Base-by-base conservation (phyloP, 1,140 invertebrate species). In the Prorops nasuta region DNA sequence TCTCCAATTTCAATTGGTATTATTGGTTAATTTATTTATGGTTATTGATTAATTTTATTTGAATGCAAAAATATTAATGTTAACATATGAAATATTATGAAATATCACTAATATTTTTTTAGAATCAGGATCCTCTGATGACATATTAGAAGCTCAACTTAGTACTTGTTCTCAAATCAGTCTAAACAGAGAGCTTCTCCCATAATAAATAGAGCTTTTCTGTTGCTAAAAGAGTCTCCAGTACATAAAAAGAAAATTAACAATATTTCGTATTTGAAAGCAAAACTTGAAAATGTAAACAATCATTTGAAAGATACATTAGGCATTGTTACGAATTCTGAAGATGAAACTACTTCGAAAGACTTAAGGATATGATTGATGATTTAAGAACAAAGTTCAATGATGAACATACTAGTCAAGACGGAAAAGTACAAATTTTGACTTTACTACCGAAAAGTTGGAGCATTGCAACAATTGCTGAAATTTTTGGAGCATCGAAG, bases 371-470 rank as follows among this genome's bases (percentile, higher is more conserved):
- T 18, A 17, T 31, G 14, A 24, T 15, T 24, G 8, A 42, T 1
- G 14, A 42, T 4, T 41, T 34, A 24, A 34, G 21, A 41, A 19
- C 3, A 18, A 34, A 49, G 42, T 32, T 41, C 34, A 9, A 36
- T 18, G 24, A 49, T 15, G 39, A 41, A 14, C 2, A 36, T 7
- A 49, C 47, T 1, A 34, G 1, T n/a, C 21, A 28, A 49, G 14
- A 3, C 2, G 38, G 36, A 36, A 49, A 49, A 36, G 24, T 49
- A 35, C 47, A 49, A 49, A 49, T 49, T 20, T 35, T 42, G n/a
- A 49, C 38, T 19, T 21, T 49, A n/a, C 34, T 49, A 12, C 47
- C 38, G 3, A 12, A 12, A 18, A 18, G 18, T 35, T 49, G 39
- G 39, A 42, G 47, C 14, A 16, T 24, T 8, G 16, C 20, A 7